Evolutionary conservation across 2,113 vertebrate species (phyloP).

Genomic region (Tyrannus savana): DNA sequence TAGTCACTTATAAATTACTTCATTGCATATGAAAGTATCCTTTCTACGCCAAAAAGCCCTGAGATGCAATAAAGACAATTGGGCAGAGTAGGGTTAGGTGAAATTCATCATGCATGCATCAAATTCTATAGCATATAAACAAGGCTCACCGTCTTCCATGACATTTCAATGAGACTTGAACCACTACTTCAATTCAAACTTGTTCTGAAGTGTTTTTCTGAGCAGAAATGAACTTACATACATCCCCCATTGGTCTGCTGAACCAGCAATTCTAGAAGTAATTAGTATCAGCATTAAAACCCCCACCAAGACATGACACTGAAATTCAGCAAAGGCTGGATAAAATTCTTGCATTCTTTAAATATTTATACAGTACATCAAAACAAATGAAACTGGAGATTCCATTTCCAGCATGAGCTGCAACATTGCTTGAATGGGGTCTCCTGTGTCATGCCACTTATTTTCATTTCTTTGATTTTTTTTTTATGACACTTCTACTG

Average conservation of each 20-base stretch:
- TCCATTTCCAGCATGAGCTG: conserved; percentile 61
- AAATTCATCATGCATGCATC: neutral
- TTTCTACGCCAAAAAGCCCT: neutral
- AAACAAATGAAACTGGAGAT: conserved; percentile 71
- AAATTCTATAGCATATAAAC: neutral
- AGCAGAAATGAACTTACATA: neutral
- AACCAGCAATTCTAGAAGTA: conserved; percentile 33
- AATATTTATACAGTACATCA: conserved; percentile 72
- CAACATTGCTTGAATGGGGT: conserved; percentile 38
- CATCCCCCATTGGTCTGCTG: neutral
- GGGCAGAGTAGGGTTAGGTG: neutral
- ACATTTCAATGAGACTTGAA: neutral
- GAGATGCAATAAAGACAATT: neutral
- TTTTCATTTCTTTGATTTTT: conserved; percentile 71
- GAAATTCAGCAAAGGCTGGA: conserved; percentile 46
- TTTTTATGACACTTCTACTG: conserved; percentile 49
- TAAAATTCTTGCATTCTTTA: conserved; percentile 69
- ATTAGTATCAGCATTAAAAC: conserved; percentile 42
- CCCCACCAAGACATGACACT: conserved; percentile 39
- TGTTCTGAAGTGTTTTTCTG: neutral
- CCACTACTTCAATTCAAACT: neutral
- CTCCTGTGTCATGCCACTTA: conserved; percentile 61
- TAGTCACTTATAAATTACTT: neutral
- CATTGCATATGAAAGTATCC: neutral
- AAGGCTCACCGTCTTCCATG: neutral